Percentiles rank a stretch among this genome's conserved stretches.
phyloP scores from a whole-genome alignment of 2,797 vertebrate genomes.

The Artibeus lituratus region DNA sequence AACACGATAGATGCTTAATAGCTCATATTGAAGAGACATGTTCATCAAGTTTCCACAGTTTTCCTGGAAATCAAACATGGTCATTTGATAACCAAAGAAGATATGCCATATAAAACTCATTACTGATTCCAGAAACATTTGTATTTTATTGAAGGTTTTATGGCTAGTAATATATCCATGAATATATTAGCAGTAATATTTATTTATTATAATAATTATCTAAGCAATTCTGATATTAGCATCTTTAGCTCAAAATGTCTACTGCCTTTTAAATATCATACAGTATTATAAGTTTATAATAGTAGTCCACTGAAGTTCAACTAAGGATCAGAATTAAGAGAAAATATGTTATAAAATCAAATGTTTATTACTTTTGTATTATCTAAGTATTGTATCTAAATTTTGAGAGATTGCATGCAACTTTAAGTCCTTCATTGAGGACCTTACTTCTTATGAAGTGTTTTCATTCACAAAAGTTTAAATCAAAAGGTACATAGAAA shows the following conservation, averaged over 20 bases:
- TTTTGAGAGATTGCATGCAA: background rate
- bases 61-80: background rate
- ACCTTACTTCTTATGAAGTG: background rate
- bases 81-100: background rate
- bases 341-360: background rate
- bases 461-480: constrained; percentile 10
- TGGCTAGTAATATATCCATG: background rate
- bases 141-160: background rate
- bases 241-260: background rate
- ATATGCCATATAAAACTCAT: background rate
- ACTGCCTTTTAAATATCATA: background rate
- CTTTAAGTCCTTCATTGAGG: background rate
- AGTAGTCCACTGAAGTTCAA: background rate
- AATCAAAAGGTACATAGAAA: background rate
- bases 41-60: background rate
- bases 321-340: background rate
- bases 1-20: background rate
- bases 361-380: background rate
- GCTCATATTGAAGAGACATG: background rate
- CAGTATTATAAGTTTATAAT: background rate
- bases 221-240: background rate
- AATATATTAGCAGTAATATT: background rate
- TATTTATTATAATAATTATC: background rate
- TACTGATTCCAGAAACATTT: background rate
- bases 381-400: background rate